A percentile compares a stretch with the other conserved stretches of the same genome.
phyloP scores from a whole-genome alignment of 37 sponge, comb jelly and placozoan species.

The Tethya wilhelma region DNA sequence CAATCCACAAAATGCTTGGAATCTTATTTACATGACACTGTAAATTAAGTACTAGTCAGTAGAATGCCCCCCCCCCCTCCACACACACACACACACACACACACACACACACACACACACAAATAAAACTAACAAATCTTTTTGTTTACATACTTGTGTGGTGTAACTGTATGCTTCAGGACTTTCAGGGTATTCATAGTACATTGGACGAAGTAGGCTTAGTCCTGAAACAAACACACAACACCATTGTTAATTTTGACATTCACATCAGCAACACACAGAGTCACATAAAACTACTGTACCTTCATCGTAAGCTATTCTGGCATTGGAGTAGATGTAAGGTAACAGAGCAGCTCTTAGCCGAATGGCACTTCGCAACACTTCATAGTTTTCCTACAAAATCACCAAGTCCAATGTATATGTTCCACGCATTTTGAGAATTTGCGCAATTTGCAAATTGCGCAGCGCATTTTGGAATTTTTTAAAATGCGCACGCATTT shows the following conservation, averaged over 20 bases:
- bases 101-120: no score
- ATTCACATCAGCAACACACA: not conserved
- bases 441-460: no score
- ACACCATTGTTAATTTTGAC: not conserved
- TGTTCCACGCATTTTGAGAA: no score
- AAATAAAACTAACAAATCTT: not conserved
- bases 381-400: slow-evolving; percentile 55
- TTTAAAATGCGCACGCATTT: no score
- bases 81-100: no score
- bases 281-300: no score
- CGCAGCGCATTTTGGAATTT: no score
- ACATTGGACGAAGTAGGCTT: slow-evolving; percentile 70
- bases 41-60: not conserved
- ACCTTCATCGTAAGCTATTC: slow-evolving; percentile 71
- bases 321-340: slow-evolving; percentile 74
- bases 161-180: slow-evolving; percentile 50
- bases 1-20: no score
- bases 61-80: not conserved
- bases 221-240: slow-evolving; percentile 48
- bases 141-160: not conserved
- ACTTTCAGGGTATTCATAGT: slow-evolving; percentile 69
- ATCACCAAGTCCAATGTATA: no score
- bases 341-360: slow-evolving; percentile 64
- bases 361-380: slow-evolving; percentile 51
- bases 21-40: no score